Base-by-base conservation (phyloP, 2,888 invertebrate genomes). In the Xanthorhoe spadicearia region DNA sequence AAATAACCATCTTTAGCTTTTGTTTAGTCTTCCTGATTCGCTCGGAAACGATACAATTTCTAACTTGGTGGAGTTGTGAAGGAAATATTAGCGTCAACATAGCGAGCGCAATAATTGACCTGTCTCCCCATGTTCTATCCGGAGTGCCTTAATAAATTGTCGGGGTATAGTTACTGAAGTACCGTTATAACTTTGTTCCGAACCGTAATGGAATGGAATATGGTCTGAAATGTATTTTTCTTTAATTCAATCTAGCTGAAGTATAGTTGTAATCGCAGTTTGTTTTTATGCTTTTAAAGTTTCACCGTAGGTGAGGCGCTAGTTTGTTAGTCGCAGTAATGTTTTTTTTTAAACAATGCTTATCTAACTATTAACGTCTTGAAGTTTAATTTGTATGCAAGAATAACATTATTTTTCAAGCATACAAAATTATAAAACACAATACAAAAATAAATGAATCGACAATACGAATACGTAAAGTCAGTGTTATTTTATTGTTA, bases 111-210 rank as follows among this genome's bases (percentile, higher is more conserved):
- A 73, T 76, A 77, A 78, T 78, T 75, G 71, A 71, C 58, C 74
- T 76, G 74, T 76, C 75, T 68, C 62, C 66, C 68, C 66, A 43
- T 67, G 59, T 67, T 71, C 64, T 62, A 55, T 73, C 69, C 68
- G 71, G 61, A 66, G 67, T 74, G 73, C 71, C 71, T 71, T 73
- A 75, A 76, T 79, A 78, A 78, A 78, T 77, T 77, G 76, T 70
- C 70, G 50, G 66, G 69, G 73, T 74, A 71, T 71, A 74, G 76
- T 77, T 74, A 67, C 64, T 46, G 53, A 71, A 68, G 59, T 63
- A 64, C 49, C 43, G 49, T 56, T 17, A 68, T 68, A 68, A 68
- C 64, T 68, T 64, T 64, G 61, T 61, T 68, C 53, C 53, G 55
- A 38, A 48, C 38, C 46, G 54, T 68, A 68, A 68, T 64, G 57